Conservation (phyloP, 1,140 invertebrate species). For the Nasonia giraulti region DNA sequence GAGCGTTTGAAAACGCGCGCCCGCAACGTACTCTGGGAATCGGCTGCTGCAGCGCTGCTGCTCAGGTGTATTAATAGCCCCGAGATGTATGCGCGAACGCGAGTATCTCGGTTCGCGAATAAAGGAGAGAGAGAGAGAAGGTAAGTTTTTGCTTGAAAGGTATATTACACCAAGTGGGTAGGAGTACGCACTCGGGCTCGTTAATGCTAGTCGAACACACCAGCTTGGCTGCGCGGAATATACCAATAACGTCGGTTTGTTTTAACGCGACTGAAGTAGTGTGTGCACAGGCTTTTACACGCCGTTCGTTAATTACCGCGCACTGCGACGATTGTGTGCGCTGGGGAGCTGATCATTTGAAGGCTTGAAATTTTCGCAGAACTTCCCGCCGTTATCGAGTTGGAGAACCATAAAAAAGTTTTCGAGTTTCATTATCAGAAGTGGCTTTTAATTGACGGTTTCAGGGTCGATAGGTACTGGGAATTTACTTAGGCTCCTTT, state of each 20-base stretch:
- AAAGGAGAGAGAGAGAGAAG: neutral
- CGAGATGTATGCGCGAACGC: neutral
- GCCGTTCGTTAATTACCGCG: no score
- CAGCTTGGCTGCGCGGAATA: neutral
- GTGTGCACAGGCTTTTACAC: no score
- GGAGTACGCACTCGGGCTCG: neutral
- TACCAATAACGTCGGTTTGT: neutral
- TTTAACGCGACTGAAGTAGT: neutral
- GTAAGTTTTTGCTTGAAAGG: neutral
- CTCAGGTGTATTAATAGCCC: neutral
- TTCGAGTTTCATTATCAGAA: no score
- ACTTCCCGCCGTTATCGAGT: no score
- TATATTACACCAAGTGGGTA: neutral
- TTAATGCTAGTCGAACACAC: conserved; percentile 21
- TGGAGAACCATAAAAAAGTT: no score
- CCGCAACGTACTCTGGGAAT: neutral
- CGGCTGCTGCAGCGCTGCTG: neutral
- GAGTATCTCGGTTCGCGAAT: neutral
- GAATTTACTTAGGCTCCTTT: no score
- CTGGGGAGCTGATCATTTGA: no score
- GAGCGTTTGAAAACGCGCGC: neutral
- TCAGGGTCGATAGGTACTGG: no score
- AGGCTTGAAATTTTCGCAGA: no score
- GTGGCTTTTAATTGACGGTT: no score
- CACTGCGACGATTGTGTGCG: no score